Evolutionary conservation across 2,888 invertebrate genomes (phyloP).

Genomic region (Drosophila subquinaria): DNA sequence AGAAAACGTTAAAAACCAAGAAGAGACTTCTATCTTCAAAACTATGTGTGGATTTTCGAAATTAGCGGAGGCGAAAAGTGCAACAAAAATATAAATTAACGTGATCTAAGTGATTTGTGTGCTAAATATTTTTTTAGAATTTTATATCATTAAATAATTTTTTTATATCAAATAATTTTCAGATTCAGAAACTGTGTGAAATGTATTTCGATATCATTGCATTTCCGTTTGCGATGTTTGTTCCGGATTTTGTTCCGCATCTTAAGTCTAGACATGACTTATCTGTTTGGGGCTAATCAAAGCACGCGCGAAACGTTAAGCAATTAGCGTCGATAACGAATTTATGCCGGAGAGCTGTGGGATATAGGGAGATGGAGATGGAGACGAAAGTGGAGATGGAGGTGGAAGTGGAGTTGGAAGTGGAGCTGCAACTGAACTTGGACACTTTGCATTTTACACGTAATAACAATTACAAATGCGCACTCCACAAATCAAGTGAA

Average conservation of each 20-base stretch:
- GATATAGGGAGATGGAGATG: neutral
- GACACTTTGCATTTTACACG: slow-evolving; percentile 65
- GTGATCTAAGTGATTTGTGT: too few species aligned
- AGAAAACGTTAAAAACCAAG: too few species aligned
- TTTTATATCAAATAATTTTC: too few species aligned
- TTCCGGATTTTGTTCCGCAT: slow-evolving; percentile 7
- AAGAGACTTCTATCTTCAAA: too few species aligned
- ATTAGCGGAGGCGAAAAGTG: too few species aligned
- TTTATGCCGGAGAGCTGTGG: slow-evolving; percentile 43
- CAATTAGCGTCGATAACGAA: slow-evolving; percentile 71
- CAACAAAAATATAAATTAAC: too few species aligned
- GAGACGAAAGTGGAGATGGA: neutral
- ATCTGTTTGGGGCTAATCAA: slow-evolving; percentile 45
- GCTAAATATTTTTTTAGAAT: too few species aligned
- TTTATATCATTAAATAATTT: too few species aligned
- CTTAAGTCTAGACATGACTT: slow-evolving; percentile 19
- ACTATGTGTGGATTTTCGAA: too few species aligned
- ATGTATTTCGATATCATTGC: neutral
- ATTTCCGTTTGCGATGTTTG: neutral
- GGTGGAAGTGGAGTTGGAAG: neutral
- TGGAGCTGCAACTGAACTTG: slow-evolving; percentile 25
- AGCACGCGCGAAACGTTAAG: slow-evolving; percentile 65
- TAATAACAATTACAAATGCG: slow-evolving; percentile 79
- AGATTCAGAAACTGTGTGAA: neutral
- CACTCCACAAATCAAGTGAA: slow-evolving; percentile 75